Evolutionary conservation across 2,888 invertebrate genomes (phyloP).

Genomic region (Melanargia galathea): DNA sequence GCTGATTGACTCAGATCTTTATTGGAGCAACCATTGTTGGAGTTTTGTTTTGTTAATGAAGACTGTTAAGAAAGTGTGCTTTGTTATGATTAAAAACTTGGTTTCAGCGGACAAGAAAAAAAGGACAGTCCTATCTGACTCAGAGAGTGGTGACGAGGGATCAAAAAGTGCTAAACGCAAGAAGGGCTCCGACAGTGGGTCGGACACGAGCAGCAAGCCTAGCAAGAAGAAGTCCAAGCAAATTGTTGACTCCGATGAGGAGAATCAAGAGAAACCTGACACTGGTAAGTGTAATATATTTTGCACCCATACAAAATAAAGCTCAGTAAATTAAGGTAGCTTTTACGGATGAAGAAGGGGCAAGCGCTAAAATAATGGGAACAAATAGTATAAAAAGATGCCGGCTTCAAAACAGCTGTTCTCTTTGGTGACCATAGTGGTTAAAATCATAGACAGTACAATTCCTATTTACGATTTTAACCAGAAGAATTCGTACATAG

Average conservation of each 20-base stretch:
- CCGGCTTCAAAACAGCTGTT: no score
- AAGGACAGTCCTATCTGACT: slow-evolving; percentile 76
- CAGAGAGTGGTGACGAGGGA: slow-evolving; percentile 73
- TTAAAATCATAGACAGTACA: no score
- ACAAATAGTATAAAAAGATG: no score
- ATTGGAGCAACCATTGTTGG: no score
- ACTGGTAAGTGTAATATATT: slow-evolving; percentile 30
- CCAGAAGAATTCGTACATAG: no score
- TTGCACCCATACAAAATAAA: neutral
- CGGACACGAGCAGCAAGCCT: slow-evolving; percentile 69
- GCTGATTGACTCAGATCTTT: no score
- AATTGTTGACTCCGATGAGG: slow-evolving; percentile 85
- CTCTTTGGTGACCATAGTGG: no score
- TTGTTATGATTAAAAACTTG: neutral
- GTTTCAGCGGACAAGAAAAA: slow-evolving; percentile 65
- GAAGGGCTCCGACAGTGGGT: slow-evolving; percentile 72
- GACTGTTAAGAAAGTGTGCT: neutral
- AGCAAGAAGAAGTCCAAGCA: slow-evolving; percentile 78
- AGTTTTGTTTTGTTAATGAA: no score
- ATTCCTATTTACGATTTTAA: no score
- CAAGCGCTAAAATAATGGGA: no score
- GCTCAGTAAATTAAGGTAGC: no score
- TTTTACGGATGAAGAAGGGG: no score
- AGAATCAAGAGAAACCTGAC: slow-evolving; percentile 60
- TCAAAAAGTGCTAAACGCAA: slow-evolving; percentile 64